Base-by-base conservation (phyloP, 2,113 vertebrate genomes). In the Epinephelus cyanopodus region DNA sequence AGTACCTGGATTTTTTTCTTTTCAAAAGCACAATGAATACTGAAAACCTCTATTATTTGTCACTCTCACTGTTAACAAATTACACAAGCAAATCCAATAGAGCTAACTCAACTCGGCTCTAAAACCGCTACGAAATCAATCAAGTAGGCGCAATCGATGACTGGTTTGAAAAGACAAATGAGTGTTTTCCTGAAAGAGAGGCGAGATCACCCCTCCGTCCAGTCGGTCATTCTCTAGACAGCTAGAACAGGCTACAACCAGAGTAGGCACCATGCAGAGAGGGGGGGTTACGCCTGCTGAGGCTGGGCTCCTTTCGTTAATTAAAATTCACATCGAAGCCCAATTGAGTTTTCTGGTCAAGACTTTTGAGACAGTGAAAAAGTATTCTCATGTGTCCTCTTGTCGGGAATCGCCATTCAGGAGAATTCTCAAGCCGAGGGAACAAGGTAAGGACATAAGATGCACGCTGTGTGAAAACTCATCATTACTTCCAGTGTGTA, bases 1-100 rank as follows among this genome's bases (percentile, higher is more conserved):
- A 95, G 87, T 93, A 95, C 95, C 95, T 96, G 95, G 95, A 94
- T 94, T 88, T 83, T 90, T 66, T 71, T 64, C 76, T 86, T 86
- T 86, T 87, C 77, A 89, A 92, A 93, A 92, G 87, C 90, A 93
- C 89, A 90, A 86, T 62, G 91, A 82, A 87, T 89, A 92, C 82
- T 60, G 77, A 80, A 92, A 91, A 79, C 85, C 82, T 63, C 61
- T 83, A 64, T 64, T 79, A 71, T 79, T 81, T 73, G 12, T 87
- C 83, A 58, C 18, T 84, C 84, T 75, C 66, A 77, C 73, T 42
- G 63, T 74, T 60, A 60, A 90, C 75, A 77, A 84, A 78, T 68
- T 23, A 89, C 87, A 88, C 60, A 74, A 89, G 84, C 85, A 89
- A 73, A 88, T 87, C 85, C 86, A 85, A 83, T 3, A 75, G 85